phyloP scores from a whole-genome alignment of 2,888 invertebrate species.

The Napeogenes sylphis region DNA sequence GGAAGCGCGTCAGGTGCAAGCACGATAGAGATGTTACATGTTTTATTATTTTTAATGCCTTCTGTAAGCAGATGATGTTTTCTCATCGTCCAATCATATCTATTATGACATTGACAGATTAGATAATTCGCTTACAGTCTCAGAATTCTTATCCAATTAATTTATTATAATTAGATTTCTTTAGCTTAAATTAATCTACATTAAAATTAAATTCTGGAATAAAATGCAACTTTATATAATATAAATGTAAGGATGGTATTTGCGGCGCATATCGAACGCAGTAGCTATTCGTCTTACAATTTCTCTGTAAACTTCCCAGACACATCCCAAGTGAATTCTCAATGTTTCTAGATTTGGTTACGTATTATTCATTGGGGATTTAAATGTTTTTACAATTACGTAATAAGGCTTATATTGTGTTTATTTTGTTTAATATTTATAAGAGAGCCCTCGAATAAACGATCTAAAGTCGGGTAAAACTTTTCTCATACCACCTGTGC shows the following conservation, averaged over 20 bases:
- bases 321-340: conserved; percentile 45
- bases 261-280: conserved; percentile 14
- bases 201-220: not conserved
- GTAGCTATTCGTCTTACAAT: conserved; percentile 45
- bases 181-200: not conserved
- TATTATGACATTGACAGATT: conserved; percentile 38
- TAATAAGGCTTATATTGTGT: conserved; percentile 20
- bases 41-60: conserved; percentile 70
- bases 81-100: conserved; percentile 36
- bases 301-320: conserved; percentile 52
- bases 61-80: conserved; percentile 46
- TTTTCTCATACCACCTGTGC: conserved; percentile 29
- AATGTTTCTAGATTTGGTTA: conserved; percentile 34
- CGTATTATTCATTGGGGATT: conserved; percentile 44
- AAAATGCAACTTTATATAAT: conserved; percentile 37
- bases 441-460: not conserved
- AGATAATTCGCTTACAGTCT: conserved; percentile 18
- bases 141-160: no score
- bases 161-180: no score
- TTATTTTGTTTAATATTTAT: conserved; percentile 3
- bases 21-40: conserved; percentile 71
- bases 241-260: conserved; percentile 16
- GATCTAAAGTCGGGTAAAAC: conserved; percentile 24
- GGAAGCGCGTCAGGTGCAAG: conserved; percentile 53
- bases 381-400: conserved; percentile 29